These are phyloP conservation scores for Acanthococcus lagerstroemiae DNA, from an alignment of 2,888 invertebrate genomes.

Conservation along the genomic window DNA sequence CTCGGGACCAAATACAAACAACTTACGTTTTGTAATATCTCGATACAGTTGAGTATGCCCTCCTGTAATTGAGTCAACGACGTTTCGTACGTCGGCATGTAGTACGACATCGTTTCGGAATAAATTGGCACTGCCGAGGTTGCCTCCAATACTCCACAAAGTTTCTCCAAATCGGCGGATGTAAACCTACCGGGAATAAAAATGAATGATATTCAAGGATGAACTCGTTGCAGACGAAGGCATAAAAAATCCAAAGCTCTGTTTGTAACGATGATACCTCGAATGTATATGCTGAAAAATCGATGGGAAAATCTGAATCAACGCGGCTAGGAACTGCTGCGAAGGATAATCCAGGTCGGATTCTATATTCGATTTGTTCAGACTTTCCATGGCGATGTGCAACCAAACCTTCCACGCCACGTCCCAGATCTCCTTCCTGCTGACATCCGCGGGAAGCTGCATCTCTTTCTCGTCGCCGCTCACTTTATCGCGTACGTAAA, in stretches of 20 bases:
- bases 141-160: constrained; percentile 66
- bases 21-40: constrained; percentile 69
- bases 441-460: background rate
- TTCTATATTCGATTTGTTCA: constrained; percentile 34
- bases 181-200: constrained; percentile 41
- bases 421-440: constrained; percentile 55
- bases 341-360: constrained; percentile 72
- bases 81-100: constrained; percentile 67
- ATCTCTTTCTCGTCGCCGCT: constrained; percentile 10
- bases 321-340: constrained; percentile 83
- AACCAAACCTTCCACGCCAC: constrained; percentile 81
- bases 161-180: constrained; percentile 62
- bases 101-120: constrained; percentile 65
- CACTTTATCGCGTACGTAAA: constrained; percentile 54
- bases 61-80: constrained; percentile 74
- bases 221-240: constrained; percentile 3
- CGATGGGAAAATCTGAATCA: constrained; percentile 91
- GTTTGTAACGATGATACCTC: constrained; percentile 45
- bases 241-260: constrained; percentile 8
- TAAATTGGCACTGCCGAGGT: constrained; percentile 71
- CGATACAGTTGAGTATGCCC: constrained; percentile 73
- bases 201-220: background rate
- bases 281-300: constrained; percentile 80
- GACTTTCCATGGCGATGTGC: constrained; percentile 68
- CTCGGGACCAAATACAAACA: background rate